Evolutionary conservation across 2,888 invertebrate genomes (phyloP), one percentile per base, ranked within the genome.

Genomic region (Perizoma flavofasciatum): DNA sequence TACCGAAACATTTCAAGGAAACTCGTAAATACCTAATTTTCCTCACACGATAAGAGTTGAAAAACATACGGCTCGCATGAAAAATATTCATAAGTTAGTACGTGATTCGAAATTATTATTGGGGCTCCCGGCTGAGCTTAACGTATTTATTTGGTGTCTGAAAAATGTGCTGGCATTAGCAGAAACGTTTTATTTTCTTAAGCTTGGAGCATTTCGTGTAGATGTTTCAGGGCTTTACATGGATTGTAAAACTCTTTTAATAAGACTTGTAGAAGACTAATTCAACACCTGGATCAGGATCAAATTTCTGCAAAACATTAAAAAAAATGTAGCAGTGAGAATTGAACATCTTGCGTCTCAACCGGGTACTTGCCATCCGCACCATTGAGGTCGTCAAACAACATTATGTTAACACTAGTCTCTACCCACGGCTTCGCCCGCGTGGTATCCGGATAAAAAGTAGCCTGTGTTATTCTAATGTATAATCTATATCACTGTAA

Each of bases 31-130:
- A n/a, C n/a, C n/a, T n/a, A 22, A 58, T 58, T 59, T 53, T 49
- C 50, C 49, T 51, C 35, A 40, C 49, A 34, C 58, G 55, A 55
- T 63, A 60, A 61, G 66, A 67, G 52, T 56, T 64, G 65, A 63
- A 58, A 68, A 69, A 71, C 67, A 70, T 68, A 56, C 51, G 67
- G 61, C 61, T 56, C 54, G 54, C 51, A 56, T 54, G 67, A 70
- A 70, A 76, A 73, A 71, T 78, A 78, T 78, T 78, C 76, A 77
- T 75, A 78, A 73, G 67, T 64, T 61, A 54, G 66, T 67, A 75
- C 77, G 79, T 78, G 78, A 77, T 76, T 67, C 65, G 77, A 75
- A 78, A 78, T 76, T 75, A 78, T 73, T 76, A 73, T 72, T 57
- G 66, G 59, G 54, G 59, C 56, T 52, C 61, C 53, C 65, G 57